Base-by-base conservation (phyloP, 2,113 vertebrate species). In the Eulacestoma nigropectus region DNA sequence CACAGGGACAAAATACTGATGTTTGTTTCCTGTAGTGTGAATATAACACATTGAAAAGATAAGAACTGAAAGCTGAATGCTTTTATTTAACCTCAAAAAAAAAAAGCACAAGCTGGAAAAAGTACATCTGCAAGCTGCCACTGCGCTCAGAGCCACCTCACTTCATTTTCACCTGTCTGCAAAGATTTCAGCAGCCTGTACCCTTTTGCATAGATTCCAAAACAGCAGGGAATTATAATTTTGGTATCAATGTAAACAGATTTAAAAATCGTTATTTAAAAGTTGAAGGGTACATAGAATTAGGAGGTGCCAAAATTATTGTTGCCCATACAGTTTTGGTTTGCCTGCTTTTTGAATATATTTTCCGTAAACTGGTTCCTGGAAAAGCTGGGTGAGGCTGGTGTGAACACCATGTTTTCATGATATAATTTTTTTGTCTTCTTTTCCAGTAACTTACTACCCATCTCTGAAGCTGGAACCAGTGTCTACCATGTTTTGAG, bases 1-100 rank as follows among this genome's bases (percentile, higher is more conserved):
- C 60, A 84, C 41, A n/a, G 30, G 47, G 63, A 93, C 47, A 81
- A 74, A 96, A 90, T 75, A 41, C 72, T 52, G 55, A 26, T 93
- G 55, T 79, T 95, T 94, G 56, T 95, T 97, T 95, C 75, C 90
- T 90, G 68, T 65, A 67, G 46, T 13, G 3, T 52, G 44, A 92
- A 26, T 67, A 16, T 84, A 88, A 84, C 44, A 26, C 52, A 41
- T 86, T 25, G 44, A 67, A 77, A 79, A 86, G 87, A 79, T 90
- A 93, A 94, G 78, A 83, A 46, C 4, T 90, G 87, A 92, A 86
- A 90, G 79, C 52, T 47, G 60, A 80, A 35, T 1, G 33, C 63
- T 83, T 95, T 92, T 77, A 73, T 93, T 95, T 85, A 83, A 94
- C 79, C 73, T 32, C 53, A 62, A 53, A 50, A 73, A 29, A 73